phyloP scores from a whole-genome alignment of 2,888 invertebrate species.

The Eupithecia insigniata region DNA sequence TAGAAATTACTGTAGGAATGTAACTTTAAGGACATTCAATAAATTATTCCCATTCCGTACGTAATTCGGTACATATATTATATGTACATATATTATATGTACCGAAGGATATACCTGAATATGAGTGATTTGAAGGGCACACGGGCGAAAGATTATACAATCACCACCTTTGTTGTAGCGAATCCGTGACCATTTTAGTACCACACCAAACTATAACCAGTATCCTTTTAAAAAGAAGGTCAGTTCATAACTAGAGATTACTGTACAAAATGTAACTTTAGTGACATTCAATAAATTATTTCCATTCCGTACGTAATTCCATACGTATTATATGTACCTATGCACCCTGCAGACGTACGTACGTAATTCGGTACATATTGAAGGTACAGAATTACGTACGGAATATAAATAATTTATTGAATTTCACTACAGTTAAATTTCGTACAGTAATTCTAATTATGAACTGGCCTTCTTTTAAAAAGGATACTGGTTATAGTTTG shows the following conservation, averaged over 20 bases:
- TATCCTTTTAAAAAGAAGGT: constrained; percentile 1
- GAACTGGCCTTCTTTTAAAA: not conserved
- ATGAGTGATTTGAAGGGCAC: not conserved
- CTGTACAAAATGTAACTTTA: no score
- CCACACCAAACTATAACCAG: not conserved
- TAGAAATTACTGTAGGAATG: no score
- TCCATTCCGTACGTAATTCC: not conserved
- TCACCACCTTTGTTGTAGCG: constrained; percentile 8
- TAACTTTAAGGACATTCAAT: no score
- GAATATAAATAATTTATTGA: not conserved
- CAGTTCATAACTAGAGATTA: not conserved
- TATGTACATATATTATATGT: no score
- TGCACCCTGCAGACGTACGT: no score
- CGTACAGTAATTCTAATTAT: not conserved
- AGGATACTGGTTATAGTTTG: not conserved
- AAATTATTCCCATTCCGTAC: no score
- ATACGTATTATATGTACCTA: no score
- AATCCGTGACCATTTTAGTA: constrained; percentile 22
- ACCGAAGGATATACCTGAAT: no score
- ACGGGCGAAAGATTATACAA: constrained; percentile 24
- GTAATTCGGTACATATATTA: no score
- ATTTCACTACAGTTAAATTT: no score
- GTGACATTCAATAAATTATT: not conserved
- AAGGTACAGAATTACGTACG: no score
- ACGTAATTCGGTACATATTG: no score